Conservation (phyloP, 2,113 vertebrate species). For the Chaenocephalus aceratus region DNA sequence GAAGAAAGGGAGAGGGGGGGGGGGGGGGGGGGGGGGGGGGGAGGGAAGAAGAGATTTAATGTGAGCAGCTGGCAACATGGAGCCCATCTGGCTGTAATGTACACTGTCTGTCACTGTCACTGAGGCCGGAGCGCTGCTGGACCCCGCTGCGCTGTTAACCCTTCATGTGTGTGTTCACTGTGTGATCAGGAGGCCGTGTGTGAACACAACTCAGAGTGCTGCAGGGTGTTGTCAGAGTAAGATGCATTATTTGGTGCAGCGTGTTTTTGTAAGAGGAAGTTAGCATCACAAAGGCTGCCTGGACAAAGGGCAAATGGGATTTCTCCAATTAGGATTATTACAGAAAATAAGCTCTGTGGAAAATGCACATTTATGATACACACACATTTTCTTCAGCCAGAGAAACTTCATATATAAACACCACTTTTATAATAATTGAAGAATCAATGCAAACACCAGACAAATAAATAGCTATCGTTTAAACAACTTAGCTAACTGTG, state of each 20-base stretch:
- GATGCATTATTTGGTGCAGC: conserved; percentile 24
- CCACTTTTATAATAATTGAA: too few relatives aligned
- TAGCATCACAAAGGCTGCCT: too few relatives aligned
- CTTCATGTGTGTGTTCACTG: conserved; percentile 16
- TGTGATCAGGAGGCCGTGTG: conserved; percentile 7
- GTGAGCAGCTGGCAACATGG: conserved; percentile 74
- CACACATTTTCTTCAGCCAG: too few relatives aligned
- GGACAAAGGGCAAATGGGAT: too few relatives aligned
- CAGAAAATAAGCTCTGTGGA: too few relatives aligned
- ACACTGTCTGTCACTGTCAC: conserved; percentile 58
- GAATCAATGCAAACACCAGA: too few relatives aligned
- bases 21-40: background rate
- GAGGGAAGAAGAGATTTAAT: conserved; percentile 54
- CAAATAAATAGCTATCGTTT: too few relatives aligned
- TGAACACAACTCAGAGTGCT: conserved; percentile 3
- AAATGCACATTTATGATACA: too few relatives aligned
- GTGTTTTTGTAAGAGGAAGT: conserved; percentile 25
- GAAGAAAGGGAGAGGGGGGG: background rate
- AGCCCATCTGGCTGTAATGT: conserved; percentile 77
- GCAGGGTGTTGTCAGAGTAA: background rate
- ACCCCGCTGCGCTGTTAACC: conserved; percentile 5
- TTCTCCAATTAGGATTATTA: too few relatives aligned
- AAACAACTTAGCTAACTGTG: too few relatives aligned
- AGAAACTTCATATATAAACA: too few relatives aligned
- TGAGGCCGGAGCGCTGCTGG: conserved; percentile 29